A percentile compares a stretch with the other conserved stretches of the same genome.
phyloP scores from a whole-genome alignment of 2,888 invertebrate species.

The Scaptomyza caliginosa region DNA sequence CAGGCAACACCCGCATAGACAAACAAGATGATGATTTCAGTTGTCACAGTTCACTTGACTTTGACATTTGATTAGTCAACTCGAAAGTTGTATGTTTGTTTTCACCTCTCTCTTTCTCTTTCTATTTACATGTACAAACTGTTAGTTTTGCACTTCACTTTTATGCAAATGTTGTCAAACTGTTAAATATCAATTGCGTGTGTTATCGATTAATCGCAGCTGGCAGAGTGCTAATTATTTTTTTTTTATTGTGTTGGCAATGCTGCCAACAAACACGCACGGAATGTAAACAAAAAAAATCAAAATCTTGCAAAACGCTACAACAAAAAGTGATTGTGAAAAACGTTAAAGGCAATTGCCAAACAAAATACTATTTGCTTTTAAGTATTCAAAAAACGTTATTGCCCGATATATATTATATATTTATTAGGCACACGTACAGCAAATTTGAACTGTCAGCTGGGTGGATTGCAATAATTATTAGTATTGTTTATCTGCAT shows the following conservation, averaged over 20 bases:
- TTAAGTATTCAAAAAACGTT: not conserved
- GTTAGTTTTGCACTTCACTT: constrained; percentile 8
- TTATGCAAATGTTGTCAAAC: constrained; percentile 3
- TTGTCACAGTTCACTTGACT: constrained; percentile 2
- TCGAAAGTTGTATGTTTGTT: not conserved
- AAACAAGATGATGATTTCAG: constrained; percentile 16
- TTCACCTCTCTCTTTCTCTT: not conserved
- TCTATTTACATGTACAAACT: constrained; percentile 8
- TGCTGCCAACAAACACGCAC: constrained; percentile 18
- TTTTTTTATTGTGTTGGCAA: constrained; percentile 26
- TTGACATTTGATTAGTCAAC: constrained; percentile 6
- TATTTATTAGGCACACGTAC: constrained; percentile 27
- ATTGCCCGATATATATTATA: constrained; percentile 35
- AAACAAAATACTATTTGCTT: constrained; percentile 20
- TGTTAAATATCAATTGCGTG: constrained; percentile 17
- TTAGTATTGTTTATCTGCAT: constrained; percentile 18
- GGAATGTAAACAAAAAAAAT: constrained; percentile 38
- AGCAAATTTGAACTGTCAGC: constrained; percentile 16
- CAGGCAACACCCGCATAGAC: constrained; percentile 19
- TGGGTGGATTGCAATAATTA: constrained; percentile 9
- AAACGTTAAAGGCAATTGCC: constrained; percentile 26
- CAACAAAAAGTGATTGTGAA: constrained; percentile 42
- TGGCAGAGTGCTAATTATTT: not conserved
- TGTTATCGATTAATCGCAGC: constrained; percentile 37
- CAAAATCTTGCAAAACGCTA: constrained; percentile 42